phyloP scores from a whole-genome alignment of 2,113 vertebrate species.

The Aegotheles bennettii region DNA sequence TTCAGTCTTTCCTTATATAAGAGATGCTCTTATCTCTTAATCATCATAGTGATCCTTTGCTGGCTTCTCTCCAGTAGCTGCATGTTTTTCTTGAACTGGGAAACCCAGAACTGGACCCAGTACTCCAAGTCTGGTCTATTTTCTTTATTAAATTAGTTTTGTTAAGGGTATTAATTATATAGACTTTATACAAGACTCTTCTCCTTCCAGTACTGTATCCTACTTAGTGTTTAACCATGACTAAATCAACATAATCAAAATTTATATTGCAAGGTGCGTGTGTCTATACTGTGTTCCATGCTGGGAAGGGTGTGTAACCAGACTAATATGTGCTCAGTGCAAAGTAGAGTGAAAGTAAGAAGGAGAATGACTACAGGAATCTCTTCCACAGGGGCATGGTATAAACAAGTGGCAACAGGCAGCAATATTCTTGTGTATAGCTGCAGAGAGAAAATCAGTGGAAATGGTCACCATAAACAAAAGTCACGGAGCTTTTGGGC shows the following conservation, averaged over 20 bases:
- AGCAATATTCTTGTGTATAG: not conserved
- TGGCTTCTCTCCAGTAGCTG: not conserved
- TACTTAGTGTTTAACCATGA: not conserved
- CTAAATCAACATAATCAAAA: not conserved
- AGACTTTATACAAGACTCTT: not conserved
- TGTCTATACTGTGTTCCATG: not conserved
- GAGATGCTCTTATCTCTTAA: not conserved
- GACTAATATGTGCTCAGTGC: not conserved
- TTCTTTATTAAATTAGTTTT: not conserved
- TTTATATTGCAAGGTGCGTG: not conserved
- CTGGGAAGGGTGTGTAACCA: not conserved
- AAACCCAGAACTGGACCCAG: accelerated
- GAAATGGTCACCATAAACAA: not conserved
- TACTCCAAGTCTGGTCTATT: not conserved
- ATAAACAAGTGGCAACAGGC: not conserved
- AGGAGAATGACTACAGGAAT: not conserved
- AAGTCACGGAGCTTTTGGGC: not conserved
- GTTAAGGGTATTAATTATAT: not conserved
- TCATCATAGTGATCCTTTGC: accelerated
- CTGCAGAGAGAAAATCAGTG: not conserved
- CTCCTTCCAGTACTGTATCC: not conserved
- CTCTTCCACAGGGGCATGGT: accelerated
- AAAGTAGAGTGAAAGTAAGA: not conserved
- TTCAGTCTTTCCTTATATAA: not conserved
- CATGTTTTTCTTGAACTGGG: not conserved